Evolutionary conservation across 2,888 invertebrate species (phyloP), one percentile per base, ranked within the genome.

Genomic region (Brachypalpus laphriformis): DNA sequence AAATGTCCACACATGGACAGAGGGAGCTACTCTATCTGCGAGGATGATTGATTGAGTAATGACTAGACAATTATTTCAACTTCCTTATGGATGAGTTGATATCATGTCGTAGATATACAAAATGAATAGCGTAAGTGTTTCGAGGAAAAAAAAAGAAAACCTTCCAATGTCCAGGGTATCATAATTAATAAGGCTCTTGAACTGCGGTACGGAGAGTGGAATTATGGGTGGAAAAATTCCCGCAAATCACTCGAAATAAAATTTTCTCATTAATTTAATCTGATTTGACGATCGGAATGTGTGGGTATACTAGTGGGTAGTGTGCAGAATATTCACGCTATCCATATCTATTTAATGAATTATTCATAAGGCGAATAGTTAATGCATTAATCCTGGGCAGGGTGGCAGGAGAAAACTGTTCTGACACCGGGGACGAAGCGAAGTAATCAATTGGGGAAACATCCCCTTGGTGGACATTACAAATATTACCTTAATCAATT

Each of bases 1-100:
- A 75, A 63, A 70, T 74, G 72, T 80, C 56, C 61, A 82, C 71
- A 54, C 61, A 80, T 78, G 83, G 65, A 70, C 51, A 70, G 8
- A 28, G 25, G 5, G 18, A 34, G 11, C 56, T 28, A 37, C 54
- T 51, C 37, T 82, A 74, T 70, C 74, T 45, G 18, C 49, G 11
- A 61, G 57, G 85, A 85, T 85, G 85, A 85, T 85, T 85, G 85
- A 85, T 85, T 85, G 80, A 76, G 75, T 54, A 80, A 85, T 85
- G 85, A 85, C 85, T 85, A 81, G 85, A 85, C 80, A 81, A 85
- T 85, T 85, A 85, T 85, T 85, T 85, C 85, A 51, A 85, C 75
- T 85, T 85, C 85, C 85, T 85, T 80, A 76, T 76, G 85, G 85
- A 85, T 85, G 85, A 81, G 85, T 85, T 80, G 85, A 81, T 85